Evolutionary conservation across 2,888 invertebrate genomes (phyloP).

Genomic region (Scaptomyza tumidula): DNA sequence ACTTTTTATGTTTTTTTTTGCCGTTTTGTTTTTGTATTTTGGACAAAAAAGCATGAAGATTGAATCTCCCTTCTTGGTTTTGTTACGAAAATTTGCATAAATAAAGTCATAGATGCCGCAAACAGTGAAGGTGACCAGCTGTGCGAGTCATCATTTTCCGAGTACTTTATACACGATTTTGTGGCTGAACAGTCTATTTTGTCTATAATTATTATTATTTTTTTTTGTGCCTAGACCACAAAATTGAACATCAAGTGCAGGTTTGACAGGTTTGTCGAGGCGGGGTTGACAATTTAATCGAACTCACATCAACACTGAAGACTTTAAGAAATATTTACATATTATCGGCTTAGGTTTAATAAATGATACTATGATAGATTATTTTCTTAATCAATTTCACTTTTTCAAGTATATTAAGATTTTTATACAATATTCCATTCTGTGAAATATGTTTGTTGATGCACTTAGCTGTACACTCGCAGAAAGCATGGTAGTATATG

Average conservation of each 20-base stretch:
- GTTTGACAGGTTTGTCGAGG: slow-evolving; percentile 30
- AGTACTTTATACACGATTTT: slow-evolving; percentile 30
- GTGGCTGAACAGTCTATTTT: slow-evolving; percentile 33
- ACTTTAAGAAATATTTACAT: background rate
- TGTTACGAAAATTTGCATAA: slow-evolving; percentile 46
- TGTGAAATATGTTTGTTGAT: slow-evolving; percentile 3
- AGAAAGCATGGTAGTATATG: slow-evolving; percentile 45
- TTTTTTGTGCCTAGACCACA: background rate
- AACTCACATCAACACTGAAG: slow-evolving; percentile 14
- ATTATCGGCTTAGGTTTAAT: too few relatives aligned
- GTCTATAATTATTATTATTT: slow-evolving; percentile 26
- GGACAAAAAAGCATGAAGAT: slow-evolving; percentile 22
- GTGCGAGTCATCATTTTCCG: slow-evolving; percentile 30
- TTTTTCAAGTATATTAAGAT: too few relatives aligned
- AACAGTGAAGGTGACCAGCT: slow-evolving; percentile 18
- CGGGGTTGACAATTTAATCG: background rate
- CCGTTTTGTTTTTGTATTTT: background rate
- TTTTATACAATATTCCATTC: background rate
- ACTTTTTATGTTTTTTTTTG: slow-evolving; percentile 49
- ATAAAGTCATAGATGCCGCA: slow-evolving; percentile 38
- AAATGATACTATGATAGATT: too few relatives aligned
- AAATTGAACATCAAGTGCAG: slow-evolving; percentile 26
- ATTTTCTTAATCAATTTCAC: background rate
- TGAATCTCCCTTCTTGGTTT: slow-evolving; percentile 12
- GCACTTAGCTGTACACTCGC: slow-evolving; percentile 62